Base-by-base conservation (phyloP, 2,888 invertebrate species). In the Clistopyga incitator region DNA sequence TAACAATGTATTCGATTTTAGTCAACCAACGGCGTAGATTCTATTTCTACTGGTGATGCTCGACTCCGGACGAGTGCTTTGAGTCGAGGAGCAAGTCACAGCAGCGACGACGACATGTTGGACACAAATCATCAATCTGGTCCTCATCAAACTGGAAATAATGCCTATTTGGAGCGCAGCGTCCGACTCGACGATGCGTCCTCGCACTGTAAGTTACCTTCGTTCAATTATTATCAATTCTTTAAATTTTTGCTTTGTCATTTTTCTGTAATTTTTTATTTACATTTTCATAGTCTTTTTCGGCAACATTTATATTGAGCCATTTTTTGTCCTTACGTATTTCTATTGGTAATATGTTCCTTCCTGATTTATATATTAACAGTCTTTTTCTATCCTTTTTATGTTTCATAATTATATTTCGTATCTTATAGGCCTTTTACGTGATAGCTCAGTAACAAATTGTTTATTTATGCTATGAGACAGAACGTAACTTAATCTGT, bases 21-120 rank as follows among this genome's bases (percentile, higher is more conserved):
- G 92, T 90, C 88, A 80, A 90, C 88, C 72, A 91, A 92, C 89
- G 91, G 90, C 77, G 87, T 89, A 86, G 92, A 92, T 85, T 88
- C 86, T 76, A 87, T 88, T 86, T 88, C 86, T 81, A 78, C 89
- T 86, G 92, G 92, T 84, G 92, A 93, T 89, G 91, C 89, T 74
- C 89, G 90, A 84, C 86, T 90, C 77, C 88, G 89, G 81, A 91
- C 86, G 75, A 88, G 89, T 85, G 85, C 84, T 84, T 70, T 88
- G 79, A 90, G 85, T 88, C 90, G 91, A 34, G 90, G 90, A 71
- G 89, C 87, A 84, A 91, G 89, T 90, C 74, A 91, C 82, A 93
- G 91, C 84, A 92, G 92, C 84, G 93, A 93, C 91, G 92, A 93
- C 88, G 92, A 93, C 84, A 92, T 93, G 92, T 85, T 91, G 86